These are phyloP conservation scores for Drosophila novamexicana DNA, from an alignment of 1,140 invertebrate genomes.

Conservation along the genomic window DNA sequence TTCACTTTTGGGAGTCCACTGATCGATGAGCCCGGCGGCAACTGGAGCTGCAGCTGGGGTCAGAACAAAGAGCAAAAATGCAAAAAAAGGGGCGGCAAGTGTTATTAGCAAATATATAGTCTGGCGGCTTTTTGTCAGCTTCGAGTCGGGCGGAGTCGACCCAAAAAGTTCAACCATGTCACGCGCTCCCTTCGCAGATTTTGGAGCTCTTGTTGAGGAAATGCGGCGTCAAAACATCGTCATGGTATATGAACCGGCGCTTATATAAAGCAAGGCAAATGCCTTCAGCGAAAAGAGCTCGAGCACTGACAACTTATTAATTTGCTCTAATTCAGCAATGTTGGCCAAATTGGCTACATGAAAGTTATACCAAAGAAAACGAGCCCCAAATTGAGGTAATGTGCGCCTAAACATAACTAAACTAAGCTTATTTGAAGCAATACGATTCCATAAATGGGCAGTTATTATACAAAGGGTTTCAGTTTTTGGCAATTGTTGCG, in stretches of 20 bases:
- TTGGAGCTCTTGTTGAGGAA: conserved; percentile 18
- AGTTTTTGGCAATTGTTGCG: neutral
- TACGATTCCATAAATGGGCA: too few relatives aligned
- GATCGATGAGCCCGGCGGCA: conserved; percentile 10
- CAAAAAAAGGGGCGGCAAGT: neutral
- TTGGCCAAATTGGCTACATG: conserved; percentile 69
- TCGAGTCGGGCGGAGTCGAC: neutral
- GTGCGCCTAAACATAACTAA: neutral
- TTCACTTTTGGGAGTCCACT: conserved; percentile 50
- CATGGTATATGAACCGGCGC: conserved; percentile 28
- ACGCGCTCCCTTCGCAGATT: conserved; percentile 25
- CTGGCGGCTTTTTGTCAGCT: neutral
- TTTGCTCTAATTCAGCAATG: conserved; percentile 75
- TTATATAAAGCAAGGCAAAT: conserved; percentile 67
- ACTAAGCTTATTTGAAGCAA: conserved; percentile 13
- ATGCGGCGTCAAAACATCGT: conserved; percentile 35
- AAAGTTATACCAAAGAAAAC: conserved; percentile 27
- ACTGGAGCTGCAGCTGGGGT: neutral
- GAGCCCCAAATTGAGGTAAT: conserved; percentile 24
- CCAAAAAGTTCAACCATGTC: conserved; percentile 34
- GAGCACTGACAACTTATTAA: conserved; percentile 61
- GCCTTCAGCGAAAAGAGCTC: conserved; percentile 1
- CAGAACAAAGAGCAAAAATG: conserved; percentile 32
- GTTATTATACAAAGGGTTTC: neutral
- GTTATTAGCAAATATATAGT: conserved; percentile 3